These are phyloP conservation scores for Falcunculus frontatus DNA, from an alignment of 2,113 vertebrate genomes.

Conservation along the genomic window DNA sequence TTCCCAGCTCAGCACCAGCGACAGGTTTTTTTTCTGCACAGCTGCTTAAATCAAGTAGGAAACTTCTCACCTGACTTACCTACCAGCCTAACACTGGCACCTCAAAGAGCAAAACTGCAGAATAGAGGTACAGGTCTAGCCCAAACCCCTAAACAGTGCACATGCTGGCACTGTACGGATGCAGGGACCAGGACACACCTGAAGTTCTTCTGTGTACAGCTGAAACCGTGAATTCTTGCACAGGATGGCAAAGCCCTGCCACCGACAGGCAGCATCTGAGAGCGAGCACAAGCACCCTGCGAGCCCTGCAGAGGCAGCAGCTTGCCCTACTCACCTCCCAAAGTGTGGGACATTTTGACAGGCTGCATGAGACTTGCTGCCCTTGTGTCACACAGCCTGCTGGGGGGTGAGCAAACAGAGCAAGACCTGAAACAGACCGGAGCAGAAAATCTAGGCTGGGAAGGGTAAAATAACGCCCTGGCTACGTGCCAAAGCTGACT, in stretches of 20 bases:
- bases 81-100: not conserved
- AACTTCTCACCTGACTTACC: not conserved
- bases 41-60: not conserved
- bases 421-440: not conserved
- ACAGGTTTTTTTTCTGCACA: not conserved
- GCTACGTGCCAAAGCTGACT: not conserved
- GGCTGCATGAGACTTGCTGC: not conserved
- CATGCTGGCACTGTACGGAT: not conserved
- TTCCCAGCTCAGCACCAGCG: not conserved
- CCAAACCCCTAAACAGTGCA: not conserved
- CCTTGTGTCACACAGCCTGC: not conserved
- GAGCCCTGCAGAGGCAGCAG: not conserved
- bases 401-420: rapidly evolving
- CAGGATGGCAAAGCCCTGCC: not conserved
- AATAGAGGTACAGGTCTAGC: not conserved
- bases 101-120: not conserved
- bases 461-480: not conserved
- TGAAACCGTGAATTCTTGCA: not conserved
- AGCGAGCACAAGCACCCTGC: not conserved
- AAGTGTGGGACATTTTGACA: not conserved
- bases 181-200: not conserved
- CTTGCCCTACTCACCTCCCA: not conserved
- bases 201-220: not conserved
- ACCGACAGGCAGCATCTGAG: not conserved
- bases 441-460: not conserved